Evolutionary conservation across 2,113 vertebrate species (phyloP).

Genomic region (Pseudorasbora parva): DNA sequence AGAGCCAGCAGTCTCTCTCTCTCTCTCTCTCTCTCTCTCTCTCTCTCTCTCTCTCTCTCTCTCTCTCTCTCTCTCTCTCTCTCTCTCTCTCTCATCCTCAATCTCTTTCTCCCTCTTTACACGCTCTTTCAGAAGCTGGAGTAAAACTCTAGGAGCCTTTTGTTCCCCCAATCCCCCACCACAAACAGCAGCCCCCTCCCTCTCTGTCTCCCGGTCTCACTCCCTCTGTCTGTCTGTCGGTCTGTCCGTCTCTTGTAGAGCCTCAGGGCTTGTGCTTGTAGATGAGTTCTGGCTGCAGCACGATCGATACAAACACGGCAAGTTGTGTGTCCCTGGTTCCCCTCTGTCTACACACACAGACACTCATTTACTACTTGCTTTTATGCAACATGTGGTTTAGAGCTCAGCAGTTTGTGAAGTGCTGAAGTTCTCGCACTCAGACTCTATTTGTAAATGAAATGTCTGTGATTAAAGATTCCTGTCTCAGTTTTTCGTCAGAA

Average conservation of each 20-base stretch:
- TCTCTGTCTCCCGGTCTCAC: conserved; percentile 31
- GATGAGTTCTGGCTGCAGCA: conserved; percentile 56
- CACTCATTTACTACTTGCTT: conserved; percentile 49
- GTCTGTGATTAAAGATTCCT: background rate
- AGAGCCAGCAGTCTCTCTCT: conserved; percentile 54
- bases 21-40: conserved; percentile 35
- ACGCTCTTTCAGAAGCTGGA: conserved; percentile 53
- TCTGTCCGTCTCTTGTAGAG: conserved; percentile 40
- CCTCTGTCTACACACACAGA: conserved; percentile 40
- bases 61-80: conserved; percentile 41
- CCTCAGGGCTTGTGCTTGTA: conserved; percentile 50
- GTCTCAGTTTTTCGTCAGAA: background rate
- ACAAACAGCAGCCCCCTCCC: conserved; percentile 24
- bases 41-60: conserved; percentile 12
- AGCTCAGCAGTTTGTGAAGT: conserved; percentile 45
- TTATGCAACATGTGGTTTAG: conserved; percentile 57
- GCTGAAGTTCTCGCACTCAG: conserved; percentile 12
- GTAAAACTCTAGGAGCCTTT: conserved; percentile 57
- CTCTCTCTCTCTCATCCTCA: background rate
- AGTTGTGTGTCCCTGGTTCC: conserved; percentile 52
- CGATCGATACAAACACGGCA: conserved; percentile 57
- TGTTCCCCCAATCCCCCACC: conserved; percentile 54
- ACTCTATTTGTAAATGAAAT: conserved; percentile 39
- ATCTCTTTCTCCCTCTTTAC: conserved; percentile 29
- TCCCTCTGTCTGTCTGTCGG: conserved; percentile 25